Conservation (phyloP, 2,113 vertebrate species). For the Cephalopterus ornatus region DNA sequence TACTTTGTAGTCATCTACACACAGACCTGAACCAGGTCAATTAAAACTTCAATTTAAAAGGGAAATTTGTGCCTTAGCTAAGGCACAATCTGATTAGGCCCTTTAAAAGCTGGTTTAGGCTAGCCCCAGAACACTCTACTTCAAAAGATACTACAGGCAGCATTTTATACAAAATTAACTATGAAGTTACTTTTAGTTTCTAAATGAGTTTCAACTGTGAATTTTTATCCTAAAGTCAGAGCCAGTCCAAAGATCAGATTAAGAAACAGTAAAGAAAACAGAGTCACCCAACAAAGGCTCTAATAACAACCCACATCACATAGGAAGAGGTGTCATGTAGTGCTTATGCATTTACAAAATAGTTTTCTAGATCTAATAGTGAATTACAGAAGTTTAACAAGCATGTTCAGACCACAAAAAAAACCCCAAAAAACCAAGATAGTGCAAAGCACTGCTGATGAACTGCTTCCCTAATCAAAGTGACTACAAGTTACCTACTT, state of each 20-base stretch:
- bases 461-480: neutral
- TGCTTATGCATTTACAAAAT: neutral
- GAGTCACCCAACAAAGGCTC: neutral
- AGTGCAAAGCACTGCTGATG: neutral
- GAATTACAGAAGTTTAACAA: neutral
- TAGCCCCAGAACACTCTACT: neutral
- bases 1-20: neutral
- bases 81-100: neutral
- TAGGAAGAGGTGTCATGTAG: neutral
- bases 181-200: neutral
- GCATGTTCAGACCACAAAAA: neutral
- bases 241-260: neutral
- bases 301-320: neutral
- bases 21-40: neutral
- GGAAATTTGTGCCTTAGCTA: neutral
- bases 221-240: neutral
- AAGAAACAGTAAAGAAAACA: neutral
- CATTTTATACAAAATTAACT: neutral
- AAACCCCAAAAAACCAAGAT: neutral
- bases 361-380: neutral
- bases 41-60: neutral
- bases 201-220: neutral
- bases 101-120: neutral
- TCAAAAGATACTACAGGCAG: neutral
- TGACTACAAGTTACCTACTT: neutral